These are phyloP conservation scores for Drosophila merina DNA, from an alignment of 2,888 invertebrate species.

Conservation along the genomic window DNA sequence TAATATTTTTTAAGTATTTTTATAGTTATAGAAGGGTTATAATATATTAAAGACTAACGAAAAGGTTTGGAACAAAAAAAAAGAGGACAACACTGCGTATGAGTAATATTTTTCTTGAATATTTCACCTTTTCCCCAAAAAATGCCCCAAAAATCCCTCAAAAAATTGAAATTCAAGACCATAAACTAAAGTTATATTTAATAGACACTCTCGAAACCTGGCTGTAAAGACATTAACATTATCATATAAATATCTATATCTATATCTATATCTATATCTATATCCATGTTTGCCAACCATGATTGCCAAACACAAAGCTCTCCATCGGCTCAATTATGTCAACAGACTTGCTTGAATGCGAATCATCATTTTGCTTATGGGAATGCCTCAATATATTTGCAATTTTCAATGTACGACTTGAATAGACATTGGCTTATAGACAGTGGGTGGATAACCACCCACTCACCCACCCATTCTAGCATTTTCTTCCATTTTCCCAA, in stretches of 20 bases:
- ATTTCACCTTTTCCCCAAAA: no score
- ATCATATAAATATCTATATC: constrained; percentile 7
- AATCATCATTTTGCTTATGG: constrained; percentile 38
- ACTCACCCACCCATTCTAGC: not conserved
- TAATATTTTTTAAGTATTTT: not conserved
- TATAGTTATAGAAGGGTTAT: no score
- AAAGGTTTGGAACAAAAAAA: no score
- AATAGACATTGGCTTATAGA: not conserved
- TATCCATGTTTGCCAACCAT: constrained; percentile 5
- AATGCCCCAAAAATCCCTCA: no score
- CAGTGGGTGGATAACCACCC: not conserved
- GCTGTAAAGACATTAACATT: constrained; percentile 2
- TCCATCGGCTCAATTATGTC: constrained; percentile 40
- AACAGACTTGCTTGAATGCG: constrained; percentile 28
- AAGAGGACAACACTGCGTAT: not conserved
- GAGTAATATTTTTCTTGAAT: not conserved
- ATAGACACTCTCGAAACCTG: no score
- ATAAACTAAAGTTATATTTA: no score
- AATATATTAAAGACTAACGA: not conserved
- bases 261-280: constrained; percentile 13
- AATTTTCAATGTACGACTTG: constrained; percentile 22
- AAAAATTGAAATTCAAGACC: no score
- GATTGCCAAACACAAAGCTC: constrained; percentile 25
- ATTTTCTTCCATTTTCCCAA: not conserved
- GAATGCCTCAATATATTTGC: constrained; percentile 42